Percentiles rank a stretch among this genome's conserved stretches.
Conservation (phyloP, 2,113 vertebrate species). For the Baryphthengus martii region DNA sequence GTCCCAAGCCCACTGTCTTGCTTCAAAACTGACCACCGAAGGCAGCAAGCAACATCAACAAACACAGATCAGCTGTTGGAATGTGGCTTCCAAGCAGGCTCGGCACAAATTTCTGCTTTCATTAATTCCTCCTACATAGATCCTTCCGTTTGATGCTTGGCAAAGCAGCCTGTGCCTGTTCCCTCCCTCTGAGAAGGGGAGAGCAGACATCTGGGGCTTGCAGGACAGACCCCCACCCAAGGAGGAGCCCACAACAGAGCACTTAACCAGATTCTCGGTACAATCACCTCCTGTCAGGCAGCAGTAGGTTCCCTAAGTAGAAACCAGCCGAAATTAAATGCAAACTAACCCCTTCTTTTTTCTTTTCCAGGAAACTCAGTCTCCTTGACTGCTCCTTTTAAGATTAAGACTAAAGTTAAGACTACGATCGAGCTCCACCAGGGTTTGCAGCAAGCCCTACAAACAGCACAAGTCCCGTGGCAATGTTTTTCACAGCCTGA, state of each 20-base stretch:
- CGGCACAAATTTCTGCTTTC: neutral
- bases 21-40: neutral
- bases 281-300: neutral
- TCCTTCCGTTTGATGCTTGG: neutral
- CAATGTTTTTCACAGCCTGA: neutral
- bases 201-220: neutral
- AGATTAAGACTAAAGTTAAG: neutral
- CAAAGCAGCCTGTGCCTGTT: neutral
- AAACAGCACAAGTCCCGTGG: fast-evolving
- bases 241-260: neutral
- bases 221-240: neutral
- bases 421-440: neutral
- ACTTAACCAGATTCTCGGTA: neutral
- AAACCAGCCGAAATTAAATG: neutral
- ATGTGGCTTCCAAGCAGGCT: neutral
- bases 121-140: neutral
- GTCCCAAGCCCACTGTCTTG: neutral
- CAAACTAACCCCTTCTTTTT: neutral
- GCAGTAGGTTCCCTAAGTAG: neutral
- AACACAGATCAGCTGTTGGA: neutral
- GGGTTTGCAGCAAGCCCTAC: neutral
- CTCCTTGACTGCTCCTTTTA: fast-evolving
- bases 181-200: neutral
- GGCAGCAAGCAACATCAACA: fast-evolving
- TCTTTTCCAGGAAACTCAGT: neutral